Evolutionary conservation across 2,113 vertebrate genomes (phyloP).

Genomic region (Bos taurus): ARS-UCD2.0 NC_037343.1:67578001-67578500

Average conservation of each 20-base stretch:
- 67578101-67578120: neutral
- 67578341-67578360: neutral
- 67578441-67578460: neutral
- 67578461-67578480: neutral
- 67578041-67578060: neutral
- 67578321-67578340: neutral
- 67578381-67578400: neutral
- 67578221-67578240: neutral
- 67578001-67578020: neutral
- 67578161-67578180: neutral
- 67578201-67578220: neutral
- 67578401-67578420: conserved; percentile 9
- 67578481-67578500: neutral
- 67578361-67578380: neutral
- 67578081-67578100: neutral
- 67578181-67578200: neutral
- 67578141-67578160: neutral
- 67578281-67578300: neutral
- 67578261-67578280: neutral
- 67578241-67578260: neutral
- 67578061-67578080: neutral
- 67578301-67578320: neutral
- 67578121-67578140: neutral
- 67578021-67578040: neutral
- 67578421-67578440: neutral